Evolutionary conservation across 1,140 invertebrate species (phyloP).

Genomic region (Leptinotarsa undecemlineata): DNA sequence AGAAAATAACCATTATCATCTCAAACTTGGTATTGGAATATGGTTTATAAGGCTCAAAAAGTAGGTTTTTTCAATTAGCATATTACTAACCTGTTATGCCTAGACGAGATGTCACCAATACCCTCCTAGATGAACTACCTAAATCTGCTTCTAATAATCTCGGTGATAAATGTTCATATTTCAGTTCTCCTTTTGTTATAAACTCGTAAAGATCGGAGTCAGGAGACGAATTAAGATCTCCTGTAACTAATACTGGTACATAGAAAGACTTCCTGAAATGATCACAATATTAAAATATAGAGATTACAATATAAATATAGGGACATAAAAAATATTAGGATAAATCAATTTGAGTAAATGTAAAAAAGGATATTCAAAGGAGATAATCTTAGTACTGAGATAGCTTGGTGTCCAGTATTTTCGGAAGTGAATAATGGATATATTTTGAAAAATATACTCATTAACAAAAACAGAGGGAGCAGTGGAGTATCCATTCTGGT

Average conservation of each 20-base stretch:
- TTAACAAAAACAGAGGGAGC: too few relatives aligned
- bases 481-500: too few relatives aligned
- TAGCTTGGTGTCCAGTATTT: too few relatives aligned
- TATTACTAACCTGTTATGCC: slow-evolving; percentile 57
- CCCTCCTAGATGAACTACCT: slow-evolving; percentile 32
- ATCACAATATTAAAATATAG: neutral
- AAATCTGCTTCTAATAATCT: slow-evolving; percentile 43
- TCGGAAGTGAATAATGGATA: too few relatives aligned
- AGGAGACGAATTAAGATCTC: slow-evolving; percentile 86
- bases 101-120: slow-evolving; percentile 61
- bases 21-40: too few relatives aligned
- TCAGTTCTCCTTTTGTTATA: slow-evolving; percentile 67
- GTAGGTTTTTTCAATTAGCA: too few relatives aligned
- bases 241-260: slow-evolving; percentile 80
- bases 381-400: too few relatives aligned
- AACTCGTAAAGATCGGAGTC: slow-evolving; percentile 73
- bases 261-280: slow-evolving; percentile 53
- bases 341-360: too few relatives aligned
- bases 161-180: slow-evolving; percentile 59
- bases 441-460: too few relatives aligned
- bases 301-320: neutral
- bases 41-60: too few relatives aligned
- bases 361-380: too few relatives aligned
- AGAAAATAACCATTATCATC: neutral
- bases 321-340: neutral